A percentile compares a stretch with the other conserved stretches of the same genome.
Conservation (phyloP, 2,797 vertebrate genomes). For the Scleropages formosus region DNA sequence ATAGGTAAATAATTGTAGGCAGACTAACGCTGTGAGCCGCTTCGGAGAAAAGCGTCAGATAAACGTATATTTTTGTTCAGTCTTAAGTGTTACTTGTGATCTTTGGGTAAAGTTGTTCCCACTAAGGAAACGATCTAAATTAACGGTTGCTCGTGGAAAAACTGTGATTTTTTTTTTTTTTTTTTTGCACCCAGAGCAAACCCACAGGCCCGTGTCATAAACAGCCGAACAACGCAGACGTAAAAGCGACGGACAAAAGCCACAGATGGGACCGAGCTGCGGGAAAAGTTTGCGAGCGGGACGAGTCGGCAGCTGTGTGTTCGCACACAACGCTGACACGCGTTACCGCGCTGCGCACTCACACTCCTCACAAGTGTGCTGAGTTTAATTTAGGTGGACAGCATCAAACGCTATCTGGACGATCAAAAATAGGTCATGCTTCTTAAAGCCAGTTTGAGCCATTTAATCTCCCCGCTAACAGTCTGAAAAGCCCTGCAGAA, state of each 20-base stretch:
- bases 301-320: conserved; percentile 64
- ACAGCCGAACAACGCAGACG: background rate
- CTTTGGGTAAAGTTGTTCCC: background rate
- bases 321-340: conserved; percentile 73
- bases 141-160: background rate
- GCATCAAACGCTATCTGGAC: conserved; percentile 69
- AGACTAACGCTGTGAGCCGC: too few species aligned
- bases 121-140: background rate
- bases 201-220: background rate
- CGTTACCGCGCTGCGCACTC: conserved; percentile 72
- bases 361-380: conserved; percentile 59
- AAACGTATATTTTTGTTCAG: background rate
- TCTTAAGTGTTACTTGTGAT: background rate
- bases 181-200: background rate
- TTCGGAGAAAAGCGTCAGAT: too few species aligned
- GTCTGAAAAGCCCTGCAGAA: conserved; percentile 63
- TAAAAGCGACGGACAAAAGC: background rate
- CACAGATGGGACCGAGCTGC: background rate
- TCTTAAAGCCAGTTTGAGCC: conserved; percentile 70
- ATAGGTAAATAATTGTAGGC: too few species aligned
- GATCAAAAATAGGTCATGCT: conserved; percentile 75
- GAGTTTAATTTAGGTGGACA: conserved; percentile 71
- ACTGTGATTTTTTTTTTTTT: background rate
- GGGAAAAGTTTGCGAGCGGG: conserved; percentile 67
- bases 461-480: conserved; percentile 72